Conservation (phyloP, 2,888 invertebrate species). For the Melipona bicolor region DNA sequence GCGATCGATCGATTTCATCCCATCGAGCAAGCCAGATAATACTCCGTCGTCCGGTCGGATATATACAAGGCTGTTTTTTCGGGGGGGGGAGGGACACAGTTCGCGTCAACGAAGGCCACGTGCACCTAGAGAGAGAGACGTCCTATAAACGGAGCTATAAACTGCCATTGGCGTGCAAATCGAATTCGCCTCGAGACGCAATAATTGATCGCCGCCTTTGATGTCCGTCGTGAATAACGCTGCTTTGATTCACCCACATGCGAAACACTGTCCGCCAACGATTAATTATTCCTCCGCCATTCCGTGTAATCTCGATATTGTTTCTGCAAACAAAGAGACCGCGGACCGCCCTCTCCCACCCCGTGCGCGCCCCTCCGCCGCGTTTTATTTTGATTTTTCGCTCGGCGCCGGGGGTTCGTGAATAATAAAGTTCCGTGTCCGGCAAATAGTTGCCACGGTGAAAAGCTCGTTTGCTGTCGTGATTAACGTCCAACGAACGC, state of each 20-base stretch:
- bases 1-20: not conserved
- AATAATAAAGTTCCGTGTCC: conserved; percentile 10
- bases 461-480: conserved; percentile 1
- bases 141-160: conserved; percentile 21
- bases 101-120: conserved; percentile 14
- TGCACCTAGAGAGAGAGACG: conserved; percentile 11
- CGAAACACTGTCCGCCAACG: not conserved
- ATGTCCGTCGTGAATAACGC: conserved; percentile 26
- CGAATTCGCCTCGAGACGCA: conserved; percentile 52
- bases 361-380: too few species aligned
- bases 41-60: not conserved
- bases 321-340: not conserved
- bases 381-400: not conserved
- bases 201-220: conserved; percentile 61
- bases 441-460: not conserved
- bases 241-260: not conserved
- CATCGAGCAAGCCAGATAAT: not conserved
- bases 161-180: conserved; percentile 52
- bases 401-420: not conserved
- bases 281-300: conserved; percentile 33
- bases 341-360: too few species aligned
- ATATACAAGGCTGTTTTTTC: not conserved
- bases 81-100: not conserved
- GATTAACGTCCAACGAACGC: not conserved
- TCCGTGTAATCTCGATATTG: conserved; percentile 12